A percentile compares a stretch with the other conserved stretches of the same genome.
These are phyloP conservation scores for Danaus plexippus DNA, from an alignment of 1,140 invertebrate species.

Conservation along the genomic window DNA sequence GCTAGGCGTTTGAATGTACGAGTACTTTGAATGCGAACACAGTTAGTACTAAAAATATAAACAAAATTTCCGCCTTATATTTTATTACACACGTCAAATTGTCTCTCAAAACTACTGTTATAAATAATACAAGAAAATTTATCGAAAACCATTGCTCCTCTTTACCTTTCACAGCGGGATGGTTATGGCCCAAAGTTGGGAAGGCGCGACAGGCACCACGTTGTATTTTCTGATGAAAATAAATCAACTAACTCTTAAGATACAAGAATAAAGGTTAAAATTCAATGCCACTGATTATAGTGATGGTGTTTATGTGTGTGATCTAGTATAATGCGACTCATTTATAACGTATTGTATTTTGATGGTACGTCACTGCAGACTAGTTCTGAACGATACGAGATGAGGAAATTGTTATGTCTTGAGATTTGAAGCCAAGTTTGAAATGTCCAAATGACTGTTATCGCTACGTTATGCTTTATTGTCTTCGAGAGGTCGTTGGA, in stretches of 20 bases:
- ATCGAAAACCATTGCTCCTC: constrained; percentile 52
- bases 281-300: constrained; percentile 4
- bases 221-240: constrained; percentile 3
- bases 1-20: too few relatives aligned
- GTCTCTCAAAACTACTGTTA: constrained; percentile 27
- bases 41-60: too few relatives aligned
- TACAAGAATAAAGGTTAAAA: constrained; percentile 16
- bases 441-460: constrained; percentile 46
- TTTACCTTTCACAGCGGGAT: constrained; percentile 59
- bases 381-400: constrained; percentile 54
- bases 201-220: constrained; percentile 9
- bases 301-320: constrained; percentile 17
- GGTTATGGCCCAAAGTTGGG: constrained; percentile 40
- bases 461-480: constrained; percentile 45
- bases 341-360: constrained; percentile 69
- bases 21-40: too few relatives aligned
- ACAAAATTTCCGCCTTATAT: constrained; percentile 1
- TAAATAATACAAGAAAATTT: constrained; percentile 46
- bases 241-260: constrained; percentile 16
- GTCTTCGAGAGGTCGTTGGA: constrained; percentile 31
- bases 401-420: constrained; percentile 64
- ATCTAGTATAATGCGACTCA: constrained; percentile 49
- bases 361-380: constrained; percentile 58
- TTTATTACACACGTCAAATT: constrained; percentile 25
- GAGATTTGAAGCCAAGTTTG: constrained; percentile 43